Evolutionary conservation across 2,797 vertebrate genomes (phyloP), one percentile per base, ranked within the genome.

Genomic region (Danio tinwini): DNA sequence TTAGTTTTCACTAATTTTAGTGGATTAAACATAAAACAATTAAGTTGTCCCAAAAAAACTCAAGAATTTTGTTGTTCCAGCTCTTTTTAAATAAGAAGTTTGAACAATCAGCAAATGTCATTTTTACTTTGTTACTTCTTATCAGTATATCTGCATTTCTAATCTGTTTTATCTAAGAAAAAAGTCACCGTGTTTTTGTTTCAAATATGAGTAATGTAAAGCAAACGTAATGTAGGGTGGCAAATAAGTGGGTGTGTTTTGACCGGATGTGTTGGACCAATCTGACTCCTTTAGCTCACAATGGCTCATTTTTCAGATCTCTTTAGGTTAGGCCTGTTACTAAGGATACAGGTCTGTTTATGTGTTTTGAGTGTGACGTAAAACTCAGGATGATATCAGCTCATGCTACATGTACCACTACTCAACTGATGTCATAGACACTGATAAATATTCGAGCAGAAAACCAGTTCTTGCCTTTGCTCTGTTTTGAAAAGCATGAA

Each of bases 181-280:
- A 67, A 76, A 5, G 6, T 37, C 44, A 74, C 16, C 7, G 40
- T 39, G 3, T 42, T 17, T 52, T 50, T 5, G 19, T 37, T 67
- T 68, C 13, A 56, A 37, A 56, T n/a, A 45, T 73, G 5, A 56
- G 29, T 58, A 8, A 70, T 69, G 13, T 50, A 49, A 45, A 45
- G 39, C 11, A 58, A 12, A 19, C 42, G n/a, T 12, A 12, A 44
- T 12, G 17, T 29, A 29, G 29, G 29, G 29, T 29, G 6, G 74
- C 7, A n/a, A 16, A 47, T 37, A 53, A n/a, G 17, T 73, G 39
- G 50, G 40, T 40, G 56, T 61, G 37, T 81, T 67, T 19, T 21
- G 59, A 69, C n/a, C 63, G 69, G 81, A 81, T 78, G 64, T 81
- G 63, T 49, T 50, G 39, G 64, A 70, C 78, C 29, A 6, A 12